Evolutionary conservation across 2,888 invertebrate species (phyloP), one percentile per base, ranked within the genome.

Genomic region (Drosophila hamatofila): DNA sequence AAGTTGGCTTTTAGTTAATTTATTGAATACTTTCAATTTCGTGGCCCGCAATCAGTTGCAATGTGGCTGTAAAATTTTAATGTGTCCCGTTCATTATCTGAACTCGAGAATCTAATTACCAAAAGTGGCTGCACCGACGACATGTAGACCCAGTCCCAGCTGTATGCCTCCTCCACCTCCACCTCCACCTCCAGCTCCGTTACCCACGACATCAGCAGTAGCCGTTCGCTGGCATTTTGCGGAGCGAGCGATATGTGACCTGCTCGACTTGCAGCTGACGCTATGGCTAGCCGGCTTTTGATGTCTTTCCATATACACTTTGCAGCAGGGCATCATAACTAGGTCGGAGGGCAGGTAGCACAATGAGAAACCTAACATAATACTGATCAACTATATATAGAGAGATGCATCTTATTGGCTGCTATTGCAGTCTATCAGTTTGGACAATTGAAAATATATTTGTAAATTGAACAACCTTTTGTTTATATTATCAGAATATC

Each of bases 61-160:
- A 25, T 64, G 67, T 64, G 85, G 83, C 72, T 89, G 83, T 89
- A 85, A 88, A 89, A 89, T 83, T 89, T 89, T 89, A 88, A 88
- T 89, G 89, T 85, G 78, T 75, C 78, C 46, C 78, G 59, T 86
- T 81, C 68, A 83, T 85, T 89, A 89, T 89, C 89, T 81, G 48
- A 72, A 81, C 74, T 88, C 78, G 74, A 84, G 78, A 87, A 89
- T 89, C 89, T 83, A 89, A 89, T 89, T 89, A 89, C 83, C 75
- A 78, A 81, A 82, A 84, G 85, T 87, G 83, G 78, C 73, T 84
- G 84, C 82, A 72, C 66, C 54, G 54, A 39, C 52, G 51, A 63
- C 72, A 65, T 72, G 60, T 61, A 51, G 55, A 56, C 42, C 42
- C 56, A 27, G 42, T 61, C 56, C 42, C 55, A 55, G 55, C 68